Conservation (phyloP, 2,797 vertebrate species). For the Alectoris magna region DNA sequence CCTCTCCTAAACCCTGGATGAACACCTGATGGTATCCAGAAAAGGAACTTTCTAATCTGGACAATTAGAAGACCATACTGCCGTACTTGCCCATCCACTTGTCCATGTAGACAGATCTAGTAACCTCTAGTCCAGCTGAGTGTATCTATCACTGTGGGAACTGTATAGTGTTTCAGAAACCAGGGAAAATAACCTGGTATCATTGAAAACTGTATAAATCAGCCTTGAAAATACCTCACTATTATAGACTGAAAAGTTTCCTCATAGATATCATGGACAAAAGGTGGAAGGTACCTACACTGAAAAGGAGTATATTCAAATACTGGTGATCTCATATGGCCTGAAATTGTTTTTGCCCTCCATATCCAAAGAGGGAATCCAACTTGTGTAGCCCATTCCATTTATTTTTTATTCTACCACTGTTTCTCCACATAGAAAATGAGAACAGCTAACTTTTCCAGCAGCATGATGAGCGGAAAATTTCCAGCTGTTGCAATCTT, state of each 20-base stretch:
- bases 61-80: background rate
- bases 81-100: background rate
- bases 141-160: background rate
- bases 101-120: background rate
- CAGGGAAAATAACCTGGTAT: background rate
- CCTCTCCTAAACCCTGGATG: background rate
- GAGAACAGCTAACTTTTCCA: background rate
- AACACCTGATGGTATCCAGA: background rate
- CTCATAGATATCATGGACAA: background rate
- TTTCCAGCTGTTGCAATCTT: background rate
- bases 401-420: background rate
- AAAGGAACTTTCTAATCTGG: background rate
- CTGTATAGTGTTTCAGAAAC: background rate
- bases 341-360: background rate
- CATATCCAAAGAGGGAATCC: background rate
- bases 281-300: background rate
- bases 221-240: background rate
- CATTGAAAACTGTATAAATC: background rate
- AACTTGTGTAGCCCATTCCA: background rate
- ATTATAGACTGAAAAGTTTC: background rate
- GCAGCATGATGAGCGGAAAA: background rate
- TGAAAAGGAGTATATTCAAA: background rate
- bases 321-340: background rate
- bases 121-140: fast-evolving
- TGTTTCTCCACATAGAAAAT: background rate